Evolutionary conservation across 2,888 invertebrate genomes (phyloP), one percentile per base, ranked within the genome.

Genomic region (Eristalis tenax): DNA sequence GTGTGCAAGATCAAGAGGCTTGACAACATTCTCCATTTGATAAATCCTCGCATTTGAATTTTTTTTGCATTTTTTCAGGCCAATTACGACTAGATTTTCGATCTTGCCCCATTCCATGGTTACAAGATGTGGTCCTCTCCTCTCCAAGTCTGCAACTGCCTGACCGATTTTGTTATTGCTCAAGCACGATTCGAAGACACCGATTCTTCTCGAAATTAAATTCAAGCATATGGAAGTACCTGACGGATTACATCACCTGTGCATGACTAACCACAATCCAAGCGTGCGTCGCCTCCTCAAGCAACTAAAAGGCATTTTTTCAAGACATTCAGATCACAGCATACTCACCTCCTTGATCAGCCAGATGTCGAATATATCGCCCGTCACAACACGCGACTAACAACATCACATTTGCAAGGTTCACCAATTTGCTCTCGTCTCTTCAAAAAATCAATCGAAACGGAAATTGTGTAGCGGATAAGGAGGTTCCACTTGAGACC

Each of bases 381-480:
- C 23, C n/a, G 8, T 50, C 18, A 4, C 64, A 74, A 73, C 73
- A 86, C 65, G 71, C 83, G 38, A 83, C 76, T 75, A 43, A 40
- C 28, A 61, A 61, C 61, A 40, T 32, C 70, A 77, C 78, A 79
- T 87, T 87, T 76, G 87, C 87, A 83, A 87, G 79, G 80, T 68
- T 83, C 74, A 69, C 64, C 74, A 11, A 10, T 35, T 38, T 23
- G 38, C 28, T 40, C 22, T 32, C 18, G n/a, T 40, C 50, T 61
- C 23, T 73, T 40, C 43, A 57, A 40, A 63, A 35, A 83, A 76
- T 87, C 83, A 83, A 87, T 87, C 76, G 87, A 83, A 87, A 83
- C 87, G 87, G 87, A 87, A 83, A 87, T 79, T 87, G 68, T 73
- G 32, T 80, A 76, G 83, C 87, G 87, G 83, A 87, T 87, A 87